These are phyloP conservation scores for Aleiodes sp. DNA, from an alignment of 1,140 invertebrate genomes.

Conservation along the genomic window DNA sequence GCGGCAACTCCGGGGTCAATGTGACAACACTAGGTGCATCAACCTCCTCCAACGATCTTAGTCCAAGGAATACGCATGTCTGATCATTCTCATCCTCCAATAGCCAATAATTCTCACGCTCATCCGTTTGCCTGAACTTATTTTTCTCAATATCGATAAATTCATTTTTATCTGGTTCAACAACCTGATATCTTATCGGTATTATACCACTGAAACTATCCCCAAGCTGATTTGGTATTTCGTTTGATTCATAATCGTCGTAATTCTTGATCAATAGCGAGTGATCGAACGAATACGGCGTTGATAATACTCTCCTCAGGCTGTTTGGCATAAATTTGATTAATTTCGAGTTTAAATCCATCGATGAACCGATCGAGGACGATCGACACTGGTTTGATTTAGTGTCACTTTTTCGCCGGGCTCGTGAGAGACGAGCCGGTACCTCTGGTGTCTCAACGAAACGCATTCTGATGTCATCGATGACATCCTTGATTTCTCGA, in stretches of 20 bases:
- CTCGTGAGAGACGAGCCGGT: slow-evolving; percentile 24
- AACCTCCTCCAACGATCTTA: slow-evolving; percentile 52
- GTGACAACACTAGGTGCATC: slow-evolving; percentile 30
- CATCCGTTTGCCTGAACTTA: slow-evolving; percentile 3
- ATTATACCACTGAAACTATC: slow-evolving; percentile 24
- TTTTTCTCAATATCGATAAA: slow-evolving; percentile 5
- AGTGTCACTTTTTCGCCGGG: neutral
- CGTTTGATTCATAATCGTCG: neutral
- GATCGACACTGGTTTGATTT: slow-evolving; percentile 7
- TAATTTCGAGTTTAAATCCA: slow-evolving; percentile 28
- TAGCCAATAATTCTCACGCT: neutral
- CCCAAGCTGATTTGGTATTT: neutral
- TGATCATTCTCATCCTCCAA: neutral
- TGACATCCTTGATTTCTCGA: slow-evolving; percentile 19
- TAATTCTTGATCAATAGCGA: neutral
- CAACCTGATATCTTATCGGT: slow-evolving; percentile 30
- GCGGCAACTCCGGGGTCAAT: slow-evolving; percentile 18
- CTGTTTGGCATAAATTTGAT: slow-evolving; percentile 24
- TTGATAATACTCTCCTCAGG: slow-evolving; percentile 14
- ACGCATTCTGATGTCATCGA: slow-evolving; percentile 18
- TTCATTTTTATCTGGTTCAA: neutral
- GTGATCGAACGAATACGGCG: neutral
- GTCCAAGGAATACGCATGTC: slow-evolving; percentile 54
- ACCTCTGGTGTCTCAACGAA: slow-evolving; percentile 32
- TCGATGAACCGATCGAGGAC: slow-evolving; percentile 20